A percentile compares a stretch with the other conserved stretches of the same genome.
These are phyloP conservation scores for Ellobius talpinus DNA, from an alignment of 2,113 vertebrate genomes.

Conservation along the genomic window DNA sequence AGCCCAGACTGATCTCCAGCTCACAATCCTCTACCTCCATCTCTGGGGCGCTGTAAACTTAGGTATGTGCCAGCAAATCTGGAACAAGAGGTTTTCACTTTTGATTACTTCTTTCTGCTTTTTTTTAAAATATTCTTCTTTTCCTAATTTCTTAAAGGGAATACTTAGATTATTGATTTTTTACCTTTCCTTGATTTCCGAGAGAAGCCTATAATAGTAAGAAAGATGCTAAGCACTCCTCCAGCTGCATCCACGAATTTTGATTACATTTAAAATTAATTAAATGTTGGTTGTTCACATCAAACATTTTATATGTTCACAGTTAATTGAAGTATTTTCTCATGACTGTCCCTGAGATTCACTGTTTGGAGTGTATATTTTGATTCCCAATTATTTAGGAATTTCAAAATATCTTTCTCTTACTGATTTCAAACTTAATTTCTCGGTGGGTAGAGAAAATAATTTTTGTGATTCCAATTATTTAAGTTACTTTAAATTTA, in stretches of 20 bases:
- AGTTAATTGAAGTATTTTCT: neutral
- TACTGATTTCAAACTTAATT: slow-evolving; percentile 25
- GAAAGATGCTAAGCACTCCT: neutral
- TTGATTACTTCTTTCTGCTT: neutral
- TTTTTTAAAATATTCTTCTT: neutral
- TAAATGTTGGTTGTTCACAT: neutral
- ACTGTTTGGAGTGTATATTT: neutral
- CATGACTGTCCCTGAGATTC: neutral
- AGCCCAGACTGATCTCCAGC: neutral
- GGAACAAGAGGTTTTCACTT: neutral
- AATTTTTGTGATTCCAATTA: slow-evolving; percentile 6
- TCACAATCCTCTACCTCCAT: neutral
- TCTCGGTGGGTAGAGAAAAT: neutral
- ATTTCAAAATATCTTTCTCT: slow-evolving; percentile 21
- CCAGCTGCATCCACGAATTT: neutral
- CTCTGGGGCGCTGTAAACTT: neutral
- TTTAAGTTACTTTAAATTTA: slow-evolving; percentile 16
- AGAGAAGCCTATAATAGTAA: neutral
- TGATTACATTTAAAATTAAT: neutral
- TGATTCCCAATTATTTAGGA: neutral
- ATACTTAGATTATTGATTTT: slow-evolving; percentile 9
- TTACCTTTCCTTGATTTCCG: neutral
- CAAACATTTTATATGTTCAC: neutral
- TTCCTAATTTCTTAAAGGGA: neutral
- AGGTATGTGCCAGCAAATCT: neutral